These are phyloP conservation scores for Echiichthys vipera DNA, from an alignment of 2,797 vertebrate genomes.

Conservation along the genomic window DNA sequence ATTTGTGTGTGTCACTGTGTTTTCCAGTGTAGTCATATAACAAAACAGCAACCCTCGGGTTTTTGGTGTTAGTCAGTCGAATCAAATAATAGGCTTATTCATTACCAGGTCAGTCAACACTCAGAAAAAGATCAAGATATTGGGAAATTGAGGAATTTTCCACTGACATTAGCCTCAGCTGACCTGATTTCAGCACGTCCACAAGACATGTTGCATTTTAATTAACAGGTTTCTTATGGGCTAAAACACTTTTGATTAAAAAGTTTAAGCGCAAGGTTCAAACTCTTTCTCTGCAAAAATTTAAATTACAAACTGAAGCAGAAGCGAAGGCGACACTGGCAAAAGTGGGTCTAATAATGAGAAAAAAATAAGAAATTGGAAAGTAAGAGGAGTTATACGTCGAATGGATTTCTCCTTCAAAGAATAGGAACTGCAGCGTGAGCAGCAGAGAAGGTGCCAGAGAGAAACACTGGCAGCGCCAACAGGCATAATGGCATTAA, in stretches of 20 bases:
- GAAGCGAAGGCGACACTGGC: background rate
- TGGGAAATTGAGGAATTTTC: background rate
- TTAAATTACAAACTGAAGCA: background rate
- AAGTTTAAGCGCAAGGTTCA: conserved; percentile 9
- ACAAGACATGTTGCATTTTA: background rate
- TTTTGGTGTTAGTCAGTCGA: background rate
- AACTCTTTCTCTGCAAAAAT: conserved; percentile 15
- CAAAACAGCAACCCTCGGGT: background rate
- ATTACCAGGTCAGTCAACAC: background rate
- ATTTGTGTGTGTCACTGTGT: too few species aligned
- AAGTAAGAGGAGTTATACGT: conserved; percentile 6
- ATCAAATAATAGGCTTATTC: background rate
- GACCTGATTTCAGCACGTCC: conserved; percentile 3
- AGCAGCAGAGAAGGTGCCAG: conserved; percentile 70
- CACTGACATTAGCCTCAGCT: conserved; percentile 1
- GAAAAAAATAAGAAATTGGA: conserved; percentile 14
- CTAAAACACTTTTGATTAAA: background rate
- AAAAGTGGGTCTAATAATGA: background rate
- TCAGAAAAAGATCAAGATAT: background rate
- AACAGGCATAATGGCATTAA: conserved; percentile 76
- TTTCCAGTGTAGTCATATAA: too few species aligned
- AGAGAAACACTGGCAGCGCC: conserved; percentile 57
- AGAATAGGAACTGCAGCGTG: conserved; percentile 56
- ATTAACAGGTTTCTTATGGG: background rate
- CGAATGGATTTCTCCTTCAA: conserved; percentile 42